Evolutionary conservation across 2,888 invertebrate genomes (phyloP), one percentile per base, ranked within the genome.

Genomic region (Electrophaes corylata): DNA sequence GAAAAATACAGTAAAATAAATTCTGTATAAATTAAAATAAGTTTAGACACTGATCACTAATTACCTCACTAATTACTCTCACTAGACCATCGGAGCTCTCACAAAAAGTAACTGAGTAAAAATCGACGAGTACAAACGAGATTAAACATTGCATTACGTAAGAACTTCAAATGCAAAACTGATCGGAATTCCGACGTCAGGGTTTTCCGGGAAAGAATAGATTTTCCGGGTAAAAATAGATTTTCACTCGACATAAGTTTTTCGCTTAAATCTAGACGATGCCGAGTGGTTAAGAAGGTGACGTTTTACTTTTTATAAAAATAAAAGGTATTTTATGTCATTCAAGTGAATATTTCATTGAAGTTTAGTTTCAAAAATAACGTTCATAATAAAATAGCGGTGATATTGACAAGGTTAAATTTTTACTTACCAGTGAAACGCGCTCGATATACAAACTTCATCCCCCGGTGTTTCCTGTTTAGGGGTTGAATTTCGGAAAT

Each of bases 161-260:
- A 45, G 14, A 40, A 47, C 40, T 33, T 39, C 40, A 46, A 14
- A 20, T 5, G 35, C 35, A 43, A 41, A 53, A 41, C 19, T 33
- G 18, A 35, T 35, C 18, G 35, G 23, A 43, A 18, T 41, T 47
- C 14, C 14, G 16, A 43, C 26, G 43, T 45, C 40, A 14, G 20
- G 12, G 20, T 10, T 55, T 46, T 48, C 41, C 18, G 19, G 5
- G 16, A 16, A 8, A 43, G 37, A 37, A 29, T 29, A 37, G 31
- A 10, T 10, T 53, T 51, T 46, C 29, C 19, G 19, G 5, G 18
- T 29, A 12, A 29, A 54, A 48, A 48, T 47, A 48, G 54, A 43
- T 48, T 54, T 47, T 39, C 23, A 18, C 35, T 52, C 4, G 18
- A 37, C 45, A 44, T 53, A 39, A 46, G 29, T 52, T 45, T 43